Base-by-base conservation (phyloP, 2,113 vertebrate species). In the Prietella phreatophila region DNA sequence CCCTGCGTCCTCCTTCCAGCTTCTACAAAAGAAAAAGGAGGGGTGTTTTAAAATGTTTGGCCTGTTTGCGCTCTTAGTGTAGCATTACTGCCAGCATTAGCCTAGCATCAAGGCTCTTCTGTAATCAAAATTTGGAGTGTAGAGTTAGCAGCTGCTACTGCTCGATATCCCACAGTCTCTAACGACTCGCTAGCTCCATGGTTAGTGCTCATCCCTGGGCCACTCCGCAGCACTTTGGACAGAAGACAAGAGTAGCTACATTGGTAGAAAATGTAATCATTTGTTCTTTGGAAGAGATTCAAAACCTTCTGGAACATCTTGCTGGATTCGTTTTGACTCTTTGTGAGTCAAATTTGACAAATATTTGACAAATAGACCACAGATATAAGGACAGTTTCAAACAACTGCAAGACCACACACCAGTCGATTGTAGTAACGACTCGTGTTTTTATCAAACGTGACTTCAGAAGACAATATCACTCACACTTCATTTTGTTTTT, bases 41-140 rank as follows among this genome's bases (percentile, higher is more conserved):
- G n/a, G 61, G n/a, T 39, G 39, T 58, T 76, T 61, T 71, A 76
- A 86, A 67, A 67, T 39, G 61, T 81, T 81, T 86, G 75, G 76
- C 75, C 60, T 20, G 80, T 47, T 50, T 27, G 20, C 13, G 4
- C 39, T 69, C 53, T 60, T 50, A 83, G 86, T 1, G 1, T 33
- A 71, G 33, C 47, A 0, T 58, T 27, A 25, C 25, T 61, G 84
- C 53, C 86, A 83, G 27, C 36, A 73, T 47, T 61, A 83, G 55
- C 55, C 65, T 61, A 82, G 63, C 78, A 82, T 87, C 53, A 42
- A 83, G 80, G 86, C 86, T 60, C 27, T 75, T 50, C 86, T 83
- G 86, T 87, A 87, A 87, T 87, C 86, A 87, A 60, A 20, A 79
- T 83, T 87, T 87, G 86, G 86, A 83, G 67, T 20, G 69, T 39